Conservation (phyloP, 2,113 vertebrate species). For the Uria lomvia region DNA sequence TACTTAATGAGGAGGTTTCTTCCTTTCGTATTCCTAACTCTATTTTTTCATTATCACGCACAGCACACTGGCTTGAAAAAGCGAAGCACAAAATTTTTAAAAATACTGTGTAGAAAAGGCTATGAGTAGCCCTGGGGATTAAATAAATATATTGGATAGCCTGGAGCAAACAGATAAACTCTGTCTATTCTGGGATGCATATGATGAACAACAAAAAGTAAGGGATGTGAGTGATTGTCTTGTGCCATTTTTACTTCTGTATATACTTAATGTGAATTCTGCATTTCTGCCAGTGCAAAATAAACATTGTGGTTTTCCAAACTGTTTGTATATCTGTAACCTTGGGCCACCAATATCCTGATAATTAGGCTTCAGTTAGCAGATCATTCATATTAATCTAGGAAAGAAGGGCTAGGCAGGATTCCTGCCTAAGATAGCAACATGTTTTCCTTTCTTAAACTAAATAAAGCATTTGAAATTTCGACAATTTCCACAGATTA, state of each 20-base stretch:
- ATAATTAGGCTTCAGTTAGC: background rate
- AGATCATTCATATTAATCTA: background rate
- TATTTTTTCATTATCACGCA: background rate
- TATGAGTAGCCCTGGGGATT: background rate
- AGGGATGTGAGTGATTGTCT: background rate
- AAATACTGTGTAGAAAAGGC: background rate
- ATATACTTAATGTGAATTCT: background rate
- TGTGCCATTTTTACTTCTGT: background rate
- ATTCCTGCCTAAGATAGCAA: background rate
- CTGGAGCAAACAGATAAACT: background rate
- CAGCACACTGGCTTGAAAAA: background rate
- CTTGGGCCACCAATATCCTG: background rate
- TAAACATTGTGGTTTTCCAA: background rate
- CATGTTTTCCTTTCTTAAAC: background rate
- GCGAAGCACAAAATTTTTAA: background rate
- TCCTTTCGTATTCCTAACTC: background rate
- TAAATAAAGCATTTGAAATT: background rate
- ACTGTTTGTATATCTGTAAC: background rate
- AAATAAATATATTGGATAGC: background rate
- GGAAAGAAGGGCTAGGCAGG: background rate
- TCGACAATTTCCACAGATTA: background rate
- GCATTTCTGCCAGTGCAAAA: background rate
- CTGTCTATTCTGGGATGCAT: background rate
- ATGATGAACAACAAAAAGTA: background rate
- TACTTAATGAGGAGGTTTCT: background rate